These are phyloP conservation scores for Caenorhabditis briggsae DNA, from an alignment of 1,140 invertebrate genomes.

Conservation along the genomic window DNA sequence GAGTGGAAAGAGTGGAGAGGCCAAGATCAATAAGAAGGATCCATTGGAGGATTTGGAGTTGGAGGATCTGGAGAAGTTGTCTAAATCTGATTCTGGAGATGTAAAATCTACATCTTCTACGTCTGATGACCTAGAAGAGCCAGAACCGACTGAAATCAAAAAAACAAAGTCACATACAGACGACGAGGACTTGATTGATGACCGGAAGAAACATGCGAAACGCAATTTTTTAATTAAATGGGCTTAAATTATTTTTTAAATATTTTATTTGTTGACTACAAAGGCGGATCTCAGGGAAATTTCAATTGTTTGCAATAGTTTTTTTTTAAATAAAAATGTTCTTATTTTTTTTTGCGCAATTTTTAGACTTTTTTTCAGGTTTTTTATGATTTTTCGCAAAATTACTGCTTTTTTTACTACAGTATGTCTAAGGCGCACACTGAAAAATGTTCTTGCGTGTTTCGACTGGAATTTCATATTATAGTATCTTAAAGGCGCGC, in stretches of 20 bases:
- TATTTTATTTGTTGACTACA: background rate
- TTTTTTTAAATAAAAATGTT: constrained; percentile 10
- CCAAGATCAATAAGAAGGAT: constrained; percentile 61
- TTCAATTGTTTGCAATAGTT: background rate
- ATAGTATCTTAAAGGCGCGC: too few species aligned
- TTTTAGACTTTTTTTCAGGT: too few species aligned
- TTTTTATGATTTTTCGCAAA: too few species aligned
- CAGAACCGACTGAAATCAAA: constrained; percentile 14
- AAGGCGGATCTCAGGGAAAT: constrained; percentile 6
- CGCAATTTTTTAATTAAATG: constrained; percentile 39
- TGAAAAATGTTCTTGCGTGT: too few species aligned
- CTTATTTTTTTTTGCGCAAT: too few species aligned
- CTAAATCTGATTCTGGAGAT: constrained; percentile 40
- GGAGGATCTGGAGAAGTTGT: constrained; percentile 59
- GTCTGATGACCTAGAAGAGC: background rate
- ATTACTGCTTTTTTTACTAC: too few species aligned
- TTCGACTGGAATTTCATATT: too few species aligned
- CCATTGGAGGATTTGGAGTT: constrained; percentile 61
- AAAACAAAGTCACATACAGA: background rate
- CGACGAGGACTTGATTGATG: constrained; percentile 46
- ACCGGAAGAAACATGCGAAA: background rate
- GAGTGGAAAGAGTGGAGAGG: constrained; percentile 51
- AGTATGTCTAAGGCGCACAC: too few species aligned
- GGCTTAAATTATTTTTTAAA: background rate
- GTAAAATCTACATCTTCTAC: background rate